Evolutionary conservation across 2,797 vertebrate species (phyloP), one percentile per base, ranked within the genome.

Genomic region (Remorina albescens): DNA sequence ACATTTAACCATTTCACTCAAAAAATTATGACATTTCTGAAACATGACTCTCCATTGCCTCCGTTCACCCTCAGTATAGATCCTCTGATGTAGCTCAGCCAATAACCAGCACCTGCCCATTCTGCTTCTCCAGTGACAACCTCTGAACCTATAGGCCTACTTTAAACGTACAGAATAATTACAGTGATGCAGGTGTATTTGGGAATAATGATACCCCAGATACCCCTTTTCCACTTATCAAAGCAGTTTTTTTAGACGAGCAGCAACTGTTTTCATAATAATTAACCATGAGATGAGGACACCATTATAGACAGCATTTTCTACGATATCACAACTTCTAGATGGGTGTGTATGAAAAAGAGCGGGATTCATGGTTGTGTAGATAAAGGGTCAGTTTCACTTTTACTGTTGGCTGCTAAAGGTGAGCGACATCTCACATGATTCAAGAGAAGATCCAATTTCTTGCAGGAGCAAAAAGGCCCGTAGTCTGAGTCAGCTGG

Each of bases 281-380:
- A 94, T 93, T 93, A 93, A 86, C 87, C 91, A 91, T 87, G 86
- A 91, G 89, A 92, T n/a, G 90, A 93, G 84, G 85, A 90, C 89
- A 86, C 81, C 89, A 92, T 93, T 92, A 92, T 88, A 89, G 86
- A 85, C 86, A 92, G 91, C 86, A 86, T 88, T 82, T 91, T 92
- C 88, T 84, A 91, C 88, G 86, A 83, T 85, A 81, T 85, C 67
- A 66, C 74, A 73, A 82, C 61, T 88, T 92, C 88, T 78, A 82
- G 87, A 61, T 42, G 68, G 54, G 70, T 55, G 49, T 34, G 39
- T 72, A 23, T 47, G n/a, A n/a, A n/a, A n/a, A n/a, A n/a, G n/a
- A n/a, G n/a, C n/a, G n/a, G n/a, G n/a, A n/a, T n/a, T n/a, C 51
- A 56, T 21, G 12, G 19, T 19, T 41, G 68, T 47, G 11, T 9